Evolutionary conservation across 2,888 invertebrate species (phyloP).

Genomic region (Eustalomyia histrio): DNA sequence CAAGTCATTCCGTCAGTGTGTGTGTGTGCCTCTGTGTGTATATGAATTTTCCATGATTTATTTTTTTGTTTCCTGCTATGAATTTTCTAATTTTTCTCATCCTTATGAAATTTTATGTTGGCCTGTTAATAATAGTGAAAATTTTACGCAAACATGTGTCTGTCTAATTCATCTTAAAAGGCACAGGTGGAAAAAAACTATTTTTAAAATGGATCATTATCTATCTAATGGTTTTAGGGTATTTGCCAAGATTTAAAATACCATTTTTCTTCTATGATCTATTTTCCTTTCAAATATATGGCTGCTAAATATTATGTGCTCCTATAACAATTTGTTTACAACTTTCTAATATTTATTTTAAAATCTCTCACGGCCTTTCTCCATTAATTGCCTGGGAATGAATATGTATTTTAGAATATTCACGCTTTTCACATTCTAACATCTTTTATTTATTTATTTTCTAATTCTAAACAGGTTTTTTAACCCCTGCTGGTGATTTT

Average conservation of each 20-base stretch:
- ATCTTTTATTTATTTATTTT: background rate
- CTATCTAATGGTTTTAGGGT: background rate
- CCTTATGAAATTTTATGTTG: conserved; percentile 30
- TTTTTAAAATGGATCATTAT: background rate
- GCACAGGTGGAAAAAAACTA: conserved; percentile 34
- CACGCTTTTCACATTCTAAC: background rate
- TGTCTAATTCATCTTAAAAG: conserved; percentile 38
- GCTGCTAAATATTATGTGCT: background rate
- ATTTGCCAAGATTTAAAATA: background rate
- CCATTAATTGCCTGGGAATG: background rate
- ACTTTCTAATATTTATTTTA: background rate
- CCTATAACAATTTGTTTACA: background rate
- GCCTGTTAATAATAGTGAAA: conserved; percentile 55
- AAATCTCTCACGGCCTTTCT: background rate
- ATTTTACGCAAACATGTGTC: conserved; percentile 59
- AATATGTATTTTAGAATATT: background rate
- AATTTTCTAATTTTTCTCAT: conserved; percentile 41
- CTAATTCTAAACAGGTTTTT: background rate
- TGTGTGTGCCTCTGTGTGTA: too few species aligned
- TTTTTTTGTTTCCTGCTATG: conserved; percentile 22
- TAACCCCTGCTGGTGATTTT: background rate
- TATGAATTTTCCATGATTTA: conserved; percentile 37
- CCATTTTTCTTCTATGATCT: too few species aligned
- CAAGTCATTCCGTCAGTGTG: background rate
- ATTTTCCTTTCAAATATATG: background rate